Evolutionary conservation across 2,888 invertebrate species (phyloP).

Genomic region (Drosophila cognata): DNA sequence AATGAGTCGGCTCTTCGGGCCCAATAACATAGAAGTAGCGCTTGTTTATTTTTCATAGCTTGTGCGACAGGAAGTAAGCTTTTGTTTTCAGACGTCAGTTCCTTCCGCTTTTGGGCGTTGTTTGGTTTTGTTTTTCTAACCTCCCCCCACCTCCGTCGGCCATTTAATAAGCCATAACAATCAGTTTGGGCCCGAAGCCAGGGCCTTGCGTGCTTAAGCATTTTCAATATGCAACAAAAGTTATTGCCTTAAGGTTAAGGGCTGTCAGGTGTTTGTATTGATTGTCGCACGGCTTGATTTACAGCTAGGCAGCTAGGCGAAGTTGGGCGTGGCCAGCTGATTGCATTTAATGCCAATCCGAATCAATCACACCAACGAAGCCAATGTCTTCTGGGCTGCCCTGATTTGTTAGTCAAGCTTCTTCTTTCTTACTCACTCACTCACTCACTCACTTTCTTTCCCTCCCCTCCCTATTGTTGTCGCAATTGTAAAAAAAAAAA

Average conservation of each 20-base stretch:
- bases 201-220: slow-evolving; percentile 55
- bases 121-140: slow-evolving; percentile 52
- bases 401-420: slow-evolving; percentile 30
- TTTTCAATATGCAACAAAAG: slow-evolving; percentile 47
- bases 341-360: slow-evolving; percentile 70
- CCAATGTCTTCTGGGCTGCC: slow-evolving; percentile 19
- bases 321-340: slow-evolving; percentile 60
- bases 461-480: slow-evolving; percentile 8
- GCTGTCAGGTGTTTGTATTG: slow-evolving; percentile 64
- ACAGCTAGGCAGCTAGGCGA: slow-evolving; percentile 30
- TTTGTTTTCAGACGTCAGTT: slow-evolving; percentile 79
- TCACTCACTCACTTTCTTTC: neutral
- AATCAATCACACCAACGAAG: slow-evolving; percentile 65
- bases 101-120: slow-evolving; percentile 70
- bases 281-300: slow-evolving; percentile 54
- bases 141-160: neutral
- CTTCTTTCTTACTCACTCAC: neutral
- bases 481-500: slow-evolving; percentile 26
- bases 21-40: slow-evolving; percentile 47
- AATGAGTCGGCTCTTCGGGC: slow-evolving; percentile 39
- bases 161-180: slow-evolving; percentile 71
- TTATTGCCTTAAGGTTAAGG: slow-evolving; percentile 52
- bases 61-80: slow-evolving; percentile 73
- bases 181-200: slow-evolving; percentile 14
- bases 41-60: slow-evolving; percentile 77